Conservation (phyloP, 2,113 vertebrate genomes). For the Sorex fumeus region DNA sequence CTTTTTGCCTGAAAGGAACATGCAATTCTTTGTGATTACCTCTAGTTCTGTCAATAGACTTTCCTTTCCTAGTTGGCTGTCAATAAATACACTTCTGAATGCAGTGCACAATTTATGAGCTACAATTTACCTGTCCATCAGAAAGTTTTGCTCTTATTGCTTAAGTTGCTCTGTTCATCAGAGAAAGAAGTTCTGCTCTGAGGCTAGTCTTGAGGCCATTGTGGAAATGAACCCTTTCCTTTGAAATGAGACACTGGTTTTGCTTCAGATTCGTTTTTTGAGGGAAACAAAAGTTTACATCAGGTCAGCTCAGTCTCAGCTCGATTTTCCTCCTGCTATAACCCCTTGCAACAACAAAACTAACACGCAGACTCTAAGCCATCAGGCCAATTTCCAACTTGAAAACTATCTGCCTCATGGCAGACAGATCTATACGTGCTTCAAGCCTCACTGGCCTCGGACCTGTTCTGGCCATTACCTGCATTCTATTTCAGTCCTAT, state of each 20-base stretch:
- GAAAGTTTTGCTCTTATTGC: slow-evolving; percentile 55
- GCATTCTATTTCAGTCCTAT: slow-evolving; percentile 47
- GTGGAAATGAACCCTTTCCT: slow-evolving; percentile 13
- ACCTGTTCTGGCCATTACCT: slow-evolving; percentile 20
- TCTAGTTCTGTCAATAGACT: neutral
- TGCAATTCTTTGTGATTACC: slow-evolving; percentile 25
- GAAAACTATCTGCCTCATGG: neutral
- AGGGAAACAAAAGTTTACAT: neutral
- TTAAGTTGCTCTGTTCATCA: slow-evolving; percentile 21
- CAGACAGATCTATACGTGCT: neutral
- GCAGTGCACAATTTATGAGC: slow-evolving; percentile 18
- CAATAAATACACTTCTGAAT: neutral
- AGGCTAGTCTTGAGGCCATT: neutral
- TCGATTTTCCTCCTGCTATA: neutral
- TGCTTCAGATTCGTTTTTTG: slow-evolving; percentile 29
- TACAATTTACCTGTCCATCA: slow-evolving; percentile 62
- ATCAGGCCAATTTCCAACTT: slow-evolving; percentile 47
- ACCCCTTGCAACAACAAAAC: slow-evolving; percentile 35
- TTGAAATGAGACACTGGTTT: slow-evolving; percentile 18
- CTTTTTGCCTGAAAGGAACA: slow-evolving; percentile 25
- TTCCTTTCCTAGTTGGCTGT: neutral
- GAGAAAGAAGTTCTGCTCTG: neutral
- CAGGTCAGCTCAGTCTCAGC: neutral
- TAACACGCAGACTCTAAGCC: slow-evolving; percentile 13
- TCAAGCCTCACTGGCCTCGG: neutral